Conservation (phyloP, 2,113 vertebrate species). For the Rostratula benghalensis region DNA sequence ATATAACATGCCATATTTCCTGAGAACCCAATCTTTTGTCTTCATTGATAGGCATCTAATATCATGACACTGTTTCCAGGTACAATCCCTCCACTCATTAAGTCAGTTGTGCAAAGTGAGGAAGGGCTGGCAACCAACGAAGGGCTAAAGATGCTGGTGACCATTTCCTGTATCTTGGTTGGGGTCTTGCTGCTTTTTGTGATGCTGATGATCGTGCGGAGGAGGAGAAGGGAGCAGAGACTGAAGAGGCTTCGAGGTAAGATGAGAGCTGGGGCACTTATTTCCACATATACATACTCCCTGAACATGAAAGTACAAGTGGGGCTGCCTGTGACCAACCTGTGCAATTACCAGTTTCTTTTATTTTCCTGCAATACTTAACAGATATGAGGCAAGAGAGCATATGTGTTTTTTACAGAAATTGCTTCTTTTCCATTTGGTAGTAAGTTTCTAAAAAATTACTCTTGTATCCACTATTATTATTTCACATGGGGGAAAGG, state of each 20-base stretch:
- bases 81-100: conserved; percentile 95
- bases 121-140: conserved; percentile 91
- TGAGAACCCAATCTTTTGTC: conserved; percentile 28
- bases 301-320: background rate
- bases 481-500: background rate
- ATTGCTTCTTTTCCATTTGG: background rate
- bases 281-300: rapidly evolving
- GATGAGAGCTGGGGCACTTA: background rate
- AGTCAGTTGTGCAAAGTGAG: conserved; percentile 89
- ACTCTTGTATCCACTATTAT: background rate
- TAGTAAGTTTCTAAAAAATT: background rate
- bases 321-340: background rate
- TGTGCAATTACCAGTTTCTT: background rate
- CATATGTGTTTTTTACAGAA: background rate
- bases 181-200: conserved; percentile 90
- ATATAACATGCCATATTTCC: background rate
- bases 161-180: conserved; percentile 92
- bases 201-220: conserved; percentile 89
- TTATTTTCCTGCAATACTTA: background rate
- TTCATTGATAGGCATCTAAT: conserved; percentile 61
- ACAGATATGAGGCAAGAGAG: background rate
- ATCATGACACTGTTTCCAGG: conserved; percentile 76
- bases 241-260: conserved; percentile 94
- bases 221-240: conserved; percentile 92
- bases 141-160: conserved; percentile 98